Conservation (phyloP, 2,797 vertebrate species). For the Peromyscus attwateri region DNA sequence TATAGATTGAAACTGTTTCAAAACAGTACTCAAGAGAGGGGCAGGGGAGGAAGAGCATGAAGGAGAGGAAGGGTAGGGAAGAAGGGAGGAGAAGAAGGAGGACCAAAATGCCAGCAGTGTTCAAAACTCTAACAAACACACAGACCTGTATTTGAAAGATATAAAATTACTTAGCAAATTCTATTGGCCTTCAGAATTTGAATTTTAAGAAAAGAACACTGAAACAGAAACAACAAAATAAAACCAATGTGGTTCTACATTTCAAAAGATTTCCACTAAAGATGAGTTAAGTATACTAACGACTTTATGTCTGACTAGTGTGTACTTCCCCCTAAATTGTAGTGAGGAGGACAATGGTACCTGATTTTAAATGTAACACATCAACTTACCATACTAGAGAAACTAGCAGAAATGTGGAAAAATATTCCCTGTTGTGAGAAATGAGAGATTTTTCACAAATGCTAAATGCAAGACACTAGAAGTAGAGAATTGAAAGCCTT, state of each 20-base stretch:
- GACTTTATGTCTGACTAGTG: background rate
- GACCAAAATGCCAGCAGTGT: conserved; percentile 6
- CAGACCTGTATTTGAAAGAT: conserved; percentile 39
- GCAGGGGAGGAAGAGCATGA: background rate
- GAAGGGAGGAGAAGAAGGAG: background rate
- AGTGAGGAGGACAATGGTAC: conserved; percentile 5
- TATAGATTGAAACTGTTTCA: background rate
- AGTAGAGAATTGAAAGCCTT: conserved; percentile 21
- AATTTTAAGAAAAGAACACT: conserved; percentile 59
- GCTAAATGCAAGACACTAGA: conserved; percentile 41
- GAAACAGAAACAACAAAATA: conserved; percentile 41
- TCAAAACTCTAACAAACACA: conserved; percentile 39
- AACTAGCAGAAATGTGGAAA: conserved; percentile 55
- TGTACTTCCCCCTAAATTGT: conserved; percentile 45
- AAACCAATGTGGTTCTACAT: conserved; percentile 20
- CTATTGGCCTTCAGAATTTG: conserved; percentile 47
- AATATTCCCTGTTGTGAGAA: conserved; percentile 43
- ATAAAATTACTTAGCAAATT: conserved; percentile 58
- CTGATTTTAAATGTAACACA: conserved; percentile 58
- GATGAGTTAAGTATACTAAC: conserved; percentile 53
- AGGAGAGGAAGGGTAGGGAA: background rate
- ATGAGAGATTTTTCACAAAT: conserved; percentile 59
- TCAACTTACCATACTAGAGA: conserved; percentile 48
- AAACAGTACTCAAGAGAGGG: background rate
- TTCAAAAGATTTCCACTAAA: conserved; percentile 35